Conservation (phyloP, 2,113 vertebrate species). For the Petromus typicus region DNA sequence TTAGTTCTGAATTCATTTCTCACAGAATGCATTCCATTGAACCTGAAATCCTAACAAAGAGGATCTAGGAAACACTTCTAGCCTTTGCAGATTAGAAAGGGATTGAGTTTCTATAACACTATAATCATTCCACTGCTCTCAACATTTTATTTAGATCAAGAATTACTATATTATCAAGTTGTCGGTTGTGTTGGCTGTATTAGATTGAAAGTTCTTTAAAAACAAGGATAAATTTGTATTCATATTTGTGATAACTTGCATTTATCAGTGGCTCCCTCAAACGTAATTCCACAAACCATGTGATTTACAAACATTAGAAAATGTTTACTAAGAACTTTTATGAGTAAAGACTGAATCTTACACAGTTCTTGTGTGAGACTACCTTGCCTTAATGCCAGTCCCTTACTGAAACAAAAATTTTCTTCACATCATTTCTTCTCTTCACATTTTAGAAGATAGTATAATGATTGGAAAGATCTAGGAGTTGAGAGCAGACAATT, state of each 20-base stretch:
- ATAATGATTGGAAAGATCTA: slow-evolving; percentile 4
- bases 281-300: background rate
- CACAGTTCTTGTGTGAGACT: background rate
- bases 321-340: slow-evolving; percentile 3
- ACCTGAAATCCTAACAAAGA: slow-evolving; percentile 33
- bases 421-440: slow-evolving; percentile 20
- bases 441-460: slow-evolving; percentile 10
- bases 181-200: background rate
- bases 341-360: background rate
- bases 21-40: background rate
- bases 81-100: slow-evolving; percentile 26
- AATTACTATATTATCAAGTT: slow-evolving; percentile 16
- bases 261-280: slow-evolving; percentile 37
- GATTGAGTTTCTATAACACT: background rate
- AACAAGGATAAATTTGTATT: background rate
- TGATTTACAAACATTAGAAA: background rate
- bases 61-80: slow-evolving; percentile 30
- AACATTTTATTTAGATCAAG: slow-evolving; percentile 50
- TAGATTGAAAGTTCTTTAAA: slow-evolving; percentile 35
- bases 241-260: background rate
- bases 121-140: background rate
- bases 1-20: slow-evolving; percentile 52
- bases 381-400: background rate
- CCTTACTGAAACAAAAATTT: slow-evolving; percentile 39
- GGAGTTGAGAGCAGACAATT: background rate